A percentile compares a stretch with the other conserved stretches of the same genome.
phyloP scores from a whole-genome alignment of 1,140 invertebrate genomes.

The Drosophila ficusphila region DNA sequence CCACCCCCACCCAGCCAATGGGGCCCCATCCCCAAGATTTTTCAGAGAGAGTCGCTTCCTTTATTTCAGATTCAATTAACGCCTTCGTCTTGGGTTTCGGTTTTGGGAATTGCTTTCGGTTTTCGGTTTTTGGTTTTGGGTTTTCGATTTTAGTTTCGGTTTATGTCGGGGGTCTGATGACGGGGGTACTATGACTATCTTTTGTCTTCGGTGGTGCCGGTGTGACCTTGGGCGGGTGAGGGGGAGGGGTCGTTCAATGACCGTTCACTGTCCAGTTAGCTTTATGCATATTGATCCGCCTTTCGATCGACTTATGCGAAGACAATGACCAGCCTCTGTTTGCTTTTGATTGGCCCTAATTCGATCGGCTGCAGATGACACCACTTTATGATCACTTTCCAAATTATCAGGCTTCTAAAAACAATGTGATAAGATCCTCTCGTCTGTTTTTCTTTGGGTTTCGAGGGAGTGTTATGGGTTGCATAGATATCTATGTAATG shows the following conservation, averaged over 20 bases:
- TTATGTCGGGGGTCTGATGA: too few species aligned
- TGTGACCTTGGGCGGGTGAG: conserved; percentile 32
- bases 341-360: conserved; percentile 40
- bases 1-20: background rate
- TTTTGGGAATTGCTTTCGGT: conserved; percentile 10
- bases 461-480: background rate
- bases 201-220: conserved; percentile 5
- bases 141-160: too few species aligned
- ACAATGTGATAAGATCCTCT: background rate
- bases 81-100: conserved; percentile 24
- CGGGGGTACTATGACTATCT: conserved; percentile 12
- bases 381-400: conserved; percentile 37
- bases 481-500: too few species aligned
- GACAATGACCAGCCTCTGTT: conserved; percentile 37
- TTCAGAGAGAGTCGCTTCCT: conserved; percentile 11
- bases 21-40: background rate
- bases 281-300: conserved; percentile 42
- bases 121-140: background rate
- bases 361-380: conserved; percentile 27
- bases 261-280: conserved; percentile 58
- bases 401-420: background rate
- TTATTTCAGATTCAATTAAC: conserved; percentile 37
- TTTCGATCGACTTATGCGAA: conserved; percentile 17
- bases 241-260: conserved; percentile 56
- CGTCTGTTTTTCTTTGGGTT: background rate